Evolutionary conservation across 2,797 vertebrate genomes (phyloP).

Genomic region (Pseudochaenichthys georgianus): DNA sequence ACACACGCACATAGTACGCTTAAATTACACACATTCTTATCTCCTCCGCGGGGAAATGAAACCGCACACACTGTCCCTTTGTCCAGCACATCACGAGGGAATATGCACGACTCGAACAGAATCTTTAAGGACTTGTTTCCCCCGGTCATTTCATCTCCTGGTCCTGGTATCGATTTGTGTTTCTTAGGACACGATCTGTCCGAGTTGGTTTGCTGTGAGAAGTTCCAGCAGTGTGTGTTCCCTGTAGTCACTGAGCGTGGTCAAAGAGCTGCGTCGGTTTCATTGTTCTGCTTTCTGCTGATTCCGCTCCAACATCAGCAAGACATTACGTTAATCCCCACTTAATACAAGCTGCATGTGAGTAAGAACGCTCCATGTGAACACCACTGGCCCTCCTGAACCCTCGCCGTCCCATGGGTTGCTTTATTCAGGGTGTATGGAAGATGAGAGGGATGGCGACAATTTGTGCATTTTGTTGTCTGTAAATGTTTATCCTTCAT

Average conservation of each 20-base stretch:
- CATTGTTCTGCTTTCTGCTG: background rate
- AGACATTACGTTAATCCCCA: constrained; percentile 3
- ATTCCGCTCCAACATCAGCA: background rate
- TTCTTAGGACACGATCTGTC: no score
- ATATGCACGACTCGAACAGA: background rate
- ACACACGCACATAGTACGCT: background rate
- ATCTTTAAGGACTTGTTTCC: background rate
- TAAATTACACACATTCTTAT: constrained; percentile 40
- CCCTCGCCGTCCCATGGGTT: background rate
- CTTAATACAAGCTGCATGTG: background rate
- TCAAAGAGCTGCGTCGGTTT: background rate
- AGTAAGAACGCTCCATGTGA: background rate
- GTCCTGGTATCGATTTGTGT: background rate
- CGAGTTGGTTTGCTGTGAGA: background rate
- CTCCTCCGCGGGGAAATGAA: constrained; percentile 15
- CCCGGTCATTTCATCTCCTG: background rate
- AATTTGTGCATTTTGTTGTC: background rate
- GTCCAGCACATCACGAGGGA: constrained; percentile 22
- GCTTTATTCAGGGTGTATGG: background rate
- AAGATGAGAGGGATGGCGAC: background rate
- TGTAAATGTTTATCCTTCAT: background rate
- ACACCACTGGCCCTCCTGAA: background rate
- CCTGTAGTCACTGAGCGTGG: background rate
- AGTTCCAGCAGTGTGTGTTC: background rate
- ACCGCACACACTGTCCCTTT: constrained; percentile 17